Percentiles rank a stretch among this genome's conserved stretches.
These are phyloP conservation scores for Athalia circularis DNA, from an alignment of 2,888 invertebrate species.

Conservation along the genomic window DNA sequence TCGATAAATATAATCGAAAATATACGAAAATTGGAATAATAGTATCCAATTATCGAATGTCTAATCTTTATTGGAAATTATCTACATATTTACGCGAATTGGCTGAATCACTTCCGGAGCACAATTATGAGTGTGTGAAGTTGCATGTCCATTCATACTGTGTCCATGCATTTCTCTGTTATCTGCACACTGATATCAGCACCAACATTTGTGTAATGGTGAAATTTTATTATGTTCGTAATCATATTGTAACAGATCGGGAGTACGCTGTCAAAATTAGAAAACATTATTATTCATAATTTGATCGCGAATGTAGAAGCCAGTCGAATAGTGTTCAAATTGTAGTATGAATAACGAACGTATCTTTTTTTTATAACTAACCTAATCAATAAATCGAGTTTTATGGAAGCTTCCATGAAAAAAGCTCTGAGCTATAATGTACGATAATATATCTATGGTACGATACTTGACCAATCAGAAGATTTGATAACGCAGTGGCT, in stretches of 20 bases:
- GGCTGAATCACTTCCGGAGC: too few relatives aligned
- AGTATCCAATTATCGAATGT: neutral
- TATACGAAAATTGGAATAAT: neutral
- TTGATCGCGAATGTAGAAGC: neutral
- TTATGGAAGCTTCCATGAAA: neutral
- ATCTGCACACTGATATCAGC: neutral
- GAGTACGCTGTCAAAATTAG: neutral
- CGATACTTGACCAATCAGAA: neutral
- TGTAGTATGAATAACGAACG: neutral
- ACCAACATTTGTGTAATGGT: neutral
- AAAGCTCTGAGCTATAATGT: neutral
- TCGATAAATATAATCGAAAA: slow-evolving; percentile 15
- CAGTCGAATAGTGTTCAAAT: slow-evolving; percentile 4
- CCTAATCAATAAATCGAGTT: neutral
- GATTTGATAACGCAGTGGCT: slow-evolving; percentile 13
- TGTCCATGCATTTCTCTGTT: slow-evolving; percentile 2
- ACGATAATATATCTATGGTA: neutral
- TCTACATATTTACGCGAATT: neutral
- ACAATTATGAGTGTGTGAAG: neutral
- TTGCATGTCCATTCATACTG: neutral
- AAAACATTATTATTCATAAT: neutral
- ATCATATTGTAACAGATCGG: neutral
- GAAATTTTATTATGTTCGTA: slow-evolving; percentile 6
- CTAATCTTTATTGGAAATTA: slow-evolving; percentile 1
- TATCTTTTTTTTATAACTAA: neutral